phyloP scores from a whole-genome alignment of 2,113 vertebrate genomes.

The Nothoprocta pentlandii region DNA sequence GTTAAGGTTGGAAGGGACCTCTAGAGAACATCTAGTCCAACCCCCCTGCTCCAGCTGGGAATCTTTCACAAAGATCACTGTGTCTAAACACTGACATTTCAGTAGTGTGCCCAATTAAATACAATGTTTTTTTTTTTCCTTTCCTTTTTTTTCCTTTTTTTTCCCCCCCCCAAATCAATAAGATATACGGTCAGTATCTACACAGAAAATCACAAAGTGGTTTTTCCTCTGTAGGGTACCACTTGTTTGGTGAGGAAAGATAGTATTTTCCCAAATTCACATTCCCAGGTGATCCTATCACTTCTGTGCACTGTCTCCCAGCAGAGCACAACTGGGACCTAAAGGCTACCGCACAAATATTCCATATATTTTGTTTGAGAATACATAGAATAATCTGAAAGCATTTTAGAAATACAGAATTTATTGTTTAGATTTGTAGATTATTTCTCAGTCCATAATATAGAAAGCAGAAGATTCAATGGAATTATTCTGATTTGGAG shows the following conservation, averaged over 20 bases:
- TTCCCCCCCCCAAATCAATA: neutral
- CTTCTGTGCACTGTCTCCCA: neutral
- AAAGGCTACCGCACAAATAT: neutral
- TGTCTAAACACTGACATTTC: neutral
- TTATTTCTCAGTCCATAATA: neutral
- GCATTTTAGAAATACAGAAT: neutral
- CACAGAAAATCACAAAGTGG: neutral
- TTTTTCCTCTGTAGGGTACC: neutral
- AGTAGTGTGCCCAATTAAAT: neutral
- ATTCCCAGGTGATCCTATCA: neutral
- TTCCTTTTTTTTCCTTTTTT: too few relatives aligned
- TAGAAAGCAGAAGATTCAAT: neutral
- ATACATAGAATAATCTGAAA: neutral
- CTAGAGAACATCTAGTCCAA: too few relatives aligned
- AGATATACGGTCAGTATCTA: accelerated
- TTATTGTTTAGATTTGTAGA: neutral
- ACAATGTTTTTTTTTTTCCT: neutral
- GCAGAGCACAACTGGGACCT: neutral
- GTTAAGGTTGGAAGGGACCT: too few relatives aligned
- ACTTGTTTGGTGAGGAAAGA: neutral
- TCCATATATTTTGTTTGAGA: neutral
- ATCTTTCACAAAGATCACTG: neutral
- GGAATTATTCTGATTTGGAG: neutral
- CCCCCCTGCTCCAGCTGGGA: too few relatives aligned
- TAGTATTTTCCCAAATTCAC: neutral